Base-by-base conservation (phyloP, 1,140 invertebrate genomes). In the Dendrolimus kikuchii region DNA sequence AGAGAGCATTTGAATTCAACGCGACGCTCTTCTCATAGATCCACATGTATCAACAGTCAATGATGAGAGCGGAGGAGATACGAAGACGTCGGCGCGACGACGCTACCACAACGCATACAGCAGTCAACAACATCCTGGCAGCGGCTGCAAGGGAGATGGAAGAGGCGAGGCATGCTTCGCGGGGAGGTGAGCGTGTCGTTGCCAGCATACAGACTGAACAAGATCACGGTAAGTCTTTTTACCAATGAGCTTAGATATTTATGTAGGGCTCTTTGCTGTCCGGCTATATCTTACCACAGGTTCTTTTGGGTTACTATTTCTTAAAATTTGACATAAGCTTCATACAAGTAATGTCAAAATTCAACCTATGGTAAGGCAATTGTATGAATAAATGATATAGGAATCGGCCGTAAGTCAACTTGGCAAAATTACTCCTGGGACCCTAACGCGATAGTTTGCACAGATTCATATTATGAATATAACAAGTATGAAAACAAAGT, bases 11-110 rank as follows among this genome's bases (percentile, higher is more conserved):
- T 45, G n/a, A 8, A 9, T 45, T 45, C 23, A 45, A 8, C n/a
- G 23, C n/a, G n/a, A n/a, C n/a, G 23, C 5, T 10, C 38, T 7
- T 48, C 48, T 46, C 23, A 40, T 55, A 88, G 77, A 88, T 88
- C 47, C 86, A 88, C 68, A 77, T 88, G 77, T 88, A 88, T 67
- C 86, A 88, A 55, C 86, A 88, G 52, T 86, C 86, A 1, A 86
- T 85, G 75, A 81, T 84, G 74, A 77, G 83, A 0, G 78, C 79
- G 0, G 80, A 86, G 51, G 77, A 83, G 61, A 74, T 80, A 23
- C 69, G 83, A 2, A 71, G 85, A 44, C 69, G 84, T 37, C 80
- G 81, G 36, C 74, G 77, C 6, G 86, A 87, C 8, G 84, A 87
- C 52, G 58, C 71, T 6, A 75, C 81, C 8, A 68, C 70, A 1